Percentiles rank a stretch among this genome's conserved stretches.
Conservation (phyloP, 1,140 invertebrate genomes). For the Drusus annulatus region DNA sequence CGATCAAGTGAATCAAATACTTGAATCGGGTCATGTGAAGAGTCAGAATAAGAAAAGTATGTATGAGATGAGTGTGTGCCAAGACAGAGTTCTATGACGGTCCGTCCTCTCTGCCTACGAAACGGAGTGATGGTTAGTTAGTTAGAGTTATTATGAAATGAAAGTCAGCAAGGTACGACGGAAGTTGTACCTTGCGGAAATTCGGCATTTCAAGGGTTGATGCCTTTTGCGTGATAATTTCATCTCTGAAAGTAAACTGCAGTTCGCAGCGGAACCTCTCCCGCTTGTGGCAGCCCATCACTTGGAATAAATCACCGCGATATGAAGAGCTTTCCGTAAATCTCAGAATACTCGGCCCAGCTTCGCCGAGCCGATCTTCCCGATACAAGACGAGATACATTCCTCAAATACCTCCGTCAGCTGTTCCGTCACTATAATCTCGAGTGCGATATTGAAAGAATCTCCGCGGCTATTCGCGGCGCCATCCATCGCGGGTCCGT, state of each 20-base stretch:
- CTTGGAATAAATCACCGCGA: slow-evolving; percentile 10
- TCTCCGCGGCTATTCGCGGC: background rate
- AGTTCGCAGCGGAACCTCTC: slow-evolving; percentile 9
- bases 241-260: background rate
- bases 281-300: background rate
- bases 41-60: too few relatives aligned
- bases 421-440: slow-evolving; percentile 3
- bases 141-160: too few relatives aligned
- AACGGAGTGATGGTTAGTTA: too few relatives aligned
- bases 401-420: slow-evolving; percentile 30
- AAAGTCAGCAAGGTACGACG: too few relatives aligned
- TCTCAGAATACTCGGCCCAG: background rate
- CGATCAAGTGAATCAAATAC: too few relatives aligned
- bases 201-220: too few relatives aligned
- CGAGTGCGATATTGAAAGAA: slow-evolving; percentile 11
- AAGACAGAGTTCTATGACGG: too few relatives aligned
- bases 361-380: background rate
- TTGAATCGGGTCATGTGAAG: too few relatives aligned
- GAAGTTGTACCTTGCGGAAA: too few relatives aligned
- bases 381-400: slow-evolving; percentile 5
- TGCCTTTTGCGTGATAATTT: background rate
- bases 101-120: too few relatives aligned
- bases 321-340: slow-evolving; percentile 16
- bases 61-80: too few relatives aligned
- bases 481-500: slow-evolving; percentile 1